Evolutionary conservation across 2,888 invertebrate genomes (phyloP), one percentile per base, ranked within the genome.

Genomic region (Harpalus rufipes): DNA sequence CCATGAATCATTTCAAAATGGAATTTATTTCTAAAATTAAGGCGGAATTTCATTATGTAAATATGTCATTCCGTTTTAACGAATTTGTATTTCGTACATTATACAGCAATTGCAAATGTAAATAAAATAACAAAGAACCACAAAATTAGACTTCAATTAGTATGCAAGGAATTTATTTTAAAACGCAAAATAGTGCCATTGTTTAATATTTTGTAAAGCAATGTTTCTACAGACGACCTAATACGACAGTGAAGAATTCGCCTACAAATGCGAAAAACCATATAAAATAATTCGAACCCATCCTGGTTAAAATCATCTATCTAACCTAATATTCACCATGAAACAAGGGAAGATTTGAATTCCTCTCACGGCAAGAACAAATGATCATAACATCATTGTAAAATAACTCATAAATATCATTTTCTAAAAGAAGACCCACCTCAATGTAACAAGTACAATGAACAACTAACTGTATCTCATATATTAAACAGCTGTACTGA

Each of bases 21-120:
- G 21, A 56, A 61, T 21, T 63, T 18, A 21, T 63, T 8, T 63
- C 44, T 51, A 51, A 51, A 12, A 51, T 51, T 51, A 51, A 51
- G 4, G 8, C 44, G 8, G 8, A 51, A 51, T 51, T 12, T 32
- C 32, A 32, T 51, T 51, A 10, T 12, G 12, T 51, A 51, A 51
- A 51, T 51, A 51, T 51, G 8, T 51, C 44, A 51, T 12, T 51
- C 32, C 5, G 32, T 32, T 32, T 32, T 32, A 32, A 32, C 32
- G 32, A 32, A 32, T 32, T 32, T 32, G 32, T 32, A 5, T 32
- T 32, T 32, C 32, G 5, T 32, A 32, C 32, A 32, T 32, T 32
- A 32, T 32, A 32, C 32, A 32, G 32, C 32, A 32, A 32, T 32
- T 32, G 32, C 5, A 32, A 32, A 32, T 32, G 32, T 32, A 32